These are phyloP conservation scores for Vesta saturnalis DNA, from an alignment of 2,888 invertebrate genomes.

Conservation along the genomic window DNA sequence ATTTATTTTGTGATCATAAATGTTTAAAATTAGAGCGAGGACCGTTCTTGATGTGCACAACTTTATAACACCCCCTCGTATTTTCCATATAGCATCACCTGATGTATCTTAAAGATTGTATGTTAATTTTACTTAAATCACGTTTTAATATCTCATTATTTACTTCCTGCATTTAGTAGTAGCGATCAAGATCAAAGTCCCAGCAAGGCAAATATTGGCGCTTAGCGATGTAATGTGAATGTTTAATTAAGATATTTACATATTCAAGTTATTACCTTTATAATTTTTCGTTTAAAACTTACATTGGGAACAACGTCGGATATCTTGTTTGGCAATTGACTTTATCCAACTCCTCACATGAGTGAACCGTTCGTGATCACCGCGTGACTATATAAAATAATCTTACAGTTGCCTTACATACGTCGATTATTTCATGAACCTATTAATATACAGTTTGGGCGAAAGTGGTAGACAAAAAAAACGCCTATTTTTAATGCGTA, in stretches of 20 bases:
- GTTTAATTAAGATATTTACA: neutral
- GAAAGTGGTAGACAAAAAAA: neutral
- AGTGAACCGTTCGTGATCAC: conserved; percentile 23
- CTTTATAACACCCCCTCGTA: too few species aligned
- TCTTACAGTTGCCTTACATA: neutral
- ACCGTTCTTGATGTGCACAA: too few species aligned
- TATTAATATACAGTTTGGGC: neutral
- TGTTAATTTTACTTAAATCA: too few species aligned
- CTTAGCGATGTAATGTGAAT: neutral
- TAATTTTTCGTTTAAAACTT: conserved; percentile 6
- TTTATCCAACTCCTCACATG: conserved; percentile 13
- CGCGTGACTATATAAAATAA: conserved; percentile 22
- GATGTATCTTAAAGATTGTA: too few species aligned
- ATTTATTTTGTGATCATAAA: too few species aligned
- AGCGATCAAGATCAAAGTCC: neutral
- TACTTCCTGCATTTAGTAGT: too few species aligned
- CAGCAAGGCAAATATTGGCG: neutral
- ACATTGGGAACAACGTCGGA: conserved; percentile 4
- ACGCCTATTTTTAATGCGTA: neutral
- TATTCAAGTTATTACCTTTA: conserved; percentile 5
- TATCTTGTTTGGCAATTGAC: conserved; percentile 28
- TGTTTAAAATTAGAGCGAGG: too few species aligned
- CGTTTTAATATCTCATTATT: too few species aligned
- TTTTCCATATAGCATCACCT: too few species aligned
- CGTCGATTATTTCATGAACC: neutral